Conservation (phyloP, 2,113 vertebrate species). For the Campylomormyrus numenius region DNA sequence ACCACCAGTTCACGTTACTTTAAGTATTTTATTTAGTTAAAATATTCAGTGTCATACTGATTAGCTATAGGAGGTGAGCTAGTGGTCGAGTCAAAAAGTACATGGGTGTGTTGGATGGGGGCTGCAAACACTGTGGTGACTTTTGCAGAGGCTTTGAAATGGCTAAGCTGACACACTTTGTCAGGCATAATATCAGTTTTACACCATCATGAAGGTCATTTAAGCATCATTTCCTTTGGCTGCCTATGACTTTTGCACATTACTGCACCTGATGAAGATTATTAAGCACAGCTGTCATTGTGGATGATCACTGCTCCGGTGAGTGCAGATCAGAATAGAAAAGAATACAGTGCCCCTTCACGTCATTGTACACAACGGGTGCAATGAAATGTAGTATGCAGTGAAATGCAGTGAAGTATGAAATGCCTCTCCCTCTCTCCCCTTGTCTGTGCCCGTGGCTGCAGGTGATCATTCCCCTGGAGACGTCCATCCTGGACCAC, state of each 20-base stretch:
- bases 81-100: not conserved
- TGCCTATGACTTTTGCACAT: not conserved
- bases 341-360: not conserved
- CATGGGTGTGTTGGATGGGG: not conserved
- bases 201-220: not conserved
- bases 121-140: not conserved
- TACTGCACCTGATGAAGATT: not conserved
- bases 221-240: not conserved
- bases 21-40: not conserved
- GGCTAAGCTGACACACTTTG: not conserved
- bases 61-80: not conserved
- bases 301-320: not conserved
- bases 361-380: not conserved
- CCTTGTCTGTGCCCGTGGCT: not conserved
- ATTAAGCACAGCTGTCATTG: not conserved
- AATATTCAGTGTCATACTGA: too few species aligned
- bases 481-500: conserved; percentile 75
- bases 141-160: not conserved
- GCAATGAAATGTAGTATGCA: not conserved
- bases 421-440: not conserved
- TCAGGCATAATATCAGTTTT: not conserved
- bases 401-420: not conserved
- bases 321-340: not conserved
- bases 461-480: conserved; percentile 79
- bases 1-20: not conserved